A percentile compares a stretch with the other conserved stretches of the same genome.
These are phyloP conservation scores for Sinopyrophorus schimmeli DNA, from an alignment of 2,888 invertebrate species.

Conservation along the genomic window DNA sequence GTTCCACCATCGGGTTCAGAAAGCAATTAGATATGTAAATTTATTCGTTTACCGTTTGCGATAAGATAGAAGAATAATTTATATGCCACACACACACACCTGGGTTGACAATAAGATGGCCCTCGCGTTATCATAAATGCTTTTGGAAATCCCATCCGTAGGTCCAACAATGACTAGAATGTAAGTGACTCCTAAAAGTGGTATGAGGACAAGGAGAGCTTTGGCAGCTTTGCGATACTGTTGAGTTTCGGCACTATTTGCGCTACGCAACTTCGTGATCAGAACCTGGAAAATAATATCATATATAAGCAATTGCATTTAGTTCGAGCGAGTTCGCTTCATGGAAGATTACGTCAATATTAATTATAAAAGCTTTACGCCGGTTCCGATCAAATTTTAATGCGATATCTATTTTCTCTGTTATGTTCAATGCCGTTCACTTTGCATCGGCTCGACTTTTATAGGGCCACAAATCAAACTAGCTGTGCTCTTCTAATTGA, in stretches of 20 bases:
- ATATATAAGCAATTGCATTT: constrained; percentile 40
- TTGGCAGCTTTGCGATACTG: constrained; percentile 87
- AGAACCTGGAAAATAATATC: constrained; percentile 67
- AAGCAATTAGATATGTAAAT: too few species aligned
- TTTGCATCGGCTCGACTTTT: too few species aligned
- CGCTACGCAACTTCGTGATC: constrained; percentile 86
- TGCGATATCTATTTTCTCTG: too few species aligned
- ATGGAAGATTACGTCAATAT: constrained; percentile 3
- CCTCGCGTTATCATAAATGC: constrained; percentile 74
- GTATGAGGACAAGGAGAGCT: constrained; percentile 85
- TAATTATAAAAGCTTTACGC: constrained; percentile 4
- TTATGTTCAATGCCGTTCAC: too few species aligned
- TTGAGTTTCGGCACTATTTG: constrained; percentile 83
- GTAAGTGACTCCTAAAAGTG: constrained; percentile 87
- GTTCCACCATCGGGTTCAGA: too few species aligned
- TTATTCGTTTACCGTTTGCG: background rate
- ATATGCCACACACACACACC: constrained; percentile 65
- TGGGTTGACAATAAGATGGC: constrained; percentile 87
- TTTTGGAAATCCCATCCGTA: constrained; percentile 71
- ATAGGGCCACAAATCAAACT: too few species aligned
- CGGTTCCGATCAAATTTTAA: too few species aligned
- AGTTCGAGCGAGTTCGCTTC: constrained; percentile 6
- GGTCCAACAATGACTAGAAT: constrained; percentile 81
- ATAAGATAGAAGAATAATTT: too few species aligned
- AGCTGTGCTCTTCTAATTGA: too few species aligned